A percentile compares a stretch with the other conserved stretches of the same genome.
Conservation (phyloP, 2,888 invertebrate species). For the Chironomus riparius region DNA sequence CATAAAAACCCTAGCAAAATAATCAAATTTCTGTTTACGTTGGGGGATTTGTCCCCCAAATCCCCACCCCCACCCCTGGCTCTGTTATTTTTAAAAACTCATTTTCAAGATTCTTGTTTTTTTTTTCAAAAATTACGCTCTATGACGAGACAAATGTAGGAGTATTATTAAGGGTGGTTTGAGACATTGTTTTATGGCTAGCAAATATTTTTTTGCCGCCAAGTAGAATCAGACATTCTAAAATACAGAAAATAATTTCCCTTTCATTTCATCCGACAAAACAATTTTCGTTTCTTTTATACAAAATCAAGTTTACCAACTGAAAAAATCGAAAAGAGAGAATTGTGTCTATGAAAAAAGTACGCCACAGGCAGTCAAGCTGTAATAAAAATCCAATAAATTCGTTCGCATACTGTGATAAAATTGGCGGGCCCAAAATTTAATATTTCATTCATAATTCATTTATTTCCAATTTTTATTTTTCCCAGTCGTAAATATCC, state of each 20-base stretch:
- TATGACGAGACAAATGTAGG: background rate
- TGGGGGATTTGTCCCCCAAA: too few species aligned
- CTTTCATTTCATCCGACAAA: background rate
- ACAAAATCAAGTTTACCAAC: background rate
- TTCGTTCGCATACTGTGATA: background rate
- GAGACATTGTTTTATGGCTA: background rate
- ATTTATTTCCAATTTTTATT: conserved; percentile 8
- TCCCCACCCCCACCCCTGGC: too few species aligned
- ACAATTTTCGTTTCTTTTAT: background rate
- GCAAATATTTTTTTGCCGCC: background rate
- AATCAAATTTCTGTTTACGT: too few species aligned
- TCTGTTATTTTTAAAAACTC: background rate
- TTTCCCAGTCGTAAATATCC: background rate
- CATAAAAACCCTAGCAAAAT: too few species aligned
- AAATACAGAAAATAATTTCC: background rate
- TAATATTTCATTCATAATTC: conserved; percentile 21
- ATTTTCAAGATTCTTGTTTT: too few species aligned
- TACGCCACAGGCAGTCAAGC: conserved; percentile 12
- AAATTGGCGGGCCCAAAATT: background rate
- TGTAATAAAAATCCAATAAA: conserved; percentile 21
- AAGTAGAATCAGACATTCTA: too few species aligned
- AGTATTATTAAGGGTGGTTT: too few species aligned
- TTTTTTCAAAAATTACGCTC: background rate
- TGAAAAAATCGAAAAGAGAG: background rate
- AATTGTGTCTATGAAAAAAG: background rate